Base-by-base conservation (phyloP, 2,113 vertebrate genomes). In the Python bivittatus region DNA sequence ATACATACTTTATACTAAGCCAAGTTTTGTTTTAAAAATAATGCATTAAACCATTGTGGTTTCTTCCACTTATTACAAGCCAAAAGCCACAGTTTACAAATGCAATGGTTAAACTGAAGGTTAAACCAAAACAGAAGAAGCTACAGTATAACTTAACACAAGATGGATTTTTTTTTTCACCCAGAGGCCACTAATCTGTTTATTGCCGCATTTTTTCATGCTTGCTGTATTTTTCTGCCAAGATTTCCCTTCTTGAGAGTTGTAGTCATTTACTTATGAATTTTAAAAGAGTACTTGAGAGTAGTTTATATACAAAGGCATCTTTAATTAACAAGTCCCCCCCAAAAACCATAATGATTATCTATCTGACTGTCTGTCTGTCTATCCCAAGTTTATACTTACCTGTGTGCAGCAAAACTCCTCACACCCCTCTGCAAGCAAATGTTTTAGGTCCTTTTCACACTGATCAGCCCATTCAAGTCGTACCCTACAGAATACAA, bases 391-490 rank as follows among this genome's bases (percentile, higher is more conserved):
- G 17, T 12, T 64, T n/a, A 44, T 22, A 84, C 86, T 8, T 8
- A 91, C 90, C 90, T 84, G n/a, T n/a, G 3, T 23, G 64, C 61
- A 90, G 54, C 53, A 93, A 93, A 61, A 48, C 72, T 88, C 56
- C 44, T 42, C n/a, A 23, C 44, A 56, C 33, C 58, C 68, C 48
- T 56, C 88, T 54, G 25, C 1, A 64, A 61, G 54, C 48, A 84
- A 86, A 61, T 25, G 57, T 48, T 38, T 48, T 56, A 85, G 15
- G n/a, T 56, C 56, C 56, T 91, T 88, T 88, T 84, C 72, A 64
- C 90, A 54, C 10, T 61, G 72, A 88, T 88, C 86, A 91, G 85
- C 68, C 89, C 92, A 93, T 88, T 90, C 89, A 93, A 86, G 89
- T 84, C 56, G 92, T 88, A 53, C n/a, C 89, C 85, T 91, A 84